Evolutionary conservation across 2,797 vertebrate species (phyloP).

Genomic region (Nyctibius grandis): DNA sequence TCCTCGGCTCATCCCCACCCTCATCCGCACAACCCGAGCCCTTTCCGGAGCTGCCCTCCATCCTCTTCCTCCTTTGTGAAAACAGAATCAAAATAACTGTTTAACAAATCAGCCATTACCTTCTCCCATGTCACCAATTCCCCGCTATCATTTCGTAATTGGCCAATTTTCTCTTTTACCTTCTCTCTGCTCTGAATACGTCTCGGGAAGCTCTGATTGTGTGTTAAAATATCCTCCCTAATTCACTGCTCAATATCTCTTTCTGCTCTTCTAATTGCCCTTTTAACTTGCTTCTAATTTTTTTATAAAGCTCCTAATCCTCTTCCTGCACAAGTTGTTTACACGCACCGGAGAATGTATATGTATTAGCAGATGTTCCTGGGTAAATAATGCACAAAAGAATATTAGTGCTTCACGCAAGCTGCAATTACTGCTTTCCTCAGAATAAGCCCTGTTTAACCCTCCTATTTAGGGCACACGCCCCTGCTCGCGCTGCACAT

Average conservation of each 20-base stretch:
- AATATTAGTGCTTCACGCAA: slow-evolving; percentile 26
- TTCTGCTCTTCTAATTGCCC: slow-evolving; percentile 73
- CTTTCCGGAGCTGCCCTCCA: slow-evolving; percentile 26
- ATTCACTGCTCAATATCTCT: slow-evolving; percentile 63
- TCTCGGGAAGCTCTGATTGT: slow-evolving; percentile 70
- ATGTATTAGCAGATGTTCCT: slow-evolving; percentile 70
- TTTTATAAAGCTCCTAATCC: slow-evolving; percentile 55
- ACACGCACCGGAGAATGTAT: slow-evolving; percentile 65
- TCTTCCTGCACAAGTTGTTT: slow-evolving; percentile 64
- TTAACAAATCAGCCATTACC: slow-evolving; percentile 58
- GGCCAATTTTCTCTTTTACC: slow-evolving; percentile 74
- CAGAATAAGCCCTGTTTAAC: slow-evolving; percentile 57
- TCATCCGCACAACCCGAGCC: not conserved
- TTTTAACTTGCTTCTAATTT: slow-evolving; percentile 73
- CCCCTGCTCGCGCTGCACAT: slow-evolving; percentile 9
- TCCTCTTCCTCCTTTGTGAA: slow-evolving; percentile 60
- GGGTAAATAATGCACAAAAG: slow-evolving; percentile 68
- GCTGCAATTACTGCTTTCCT: slow-evolving; percentile 47
- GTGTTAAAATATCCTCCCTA: slow-evolving; percentile 72
- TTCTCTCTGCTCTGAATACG: slow-evolving; percentile 69
- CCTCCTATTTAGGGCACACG: slow-evolving; percentile 14
- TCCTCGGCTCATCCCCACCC: not conserved
- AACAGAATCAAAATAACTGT: slow-evolving; percentile 65
- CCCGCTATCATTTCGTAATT: slow-evolving; percentile 64
- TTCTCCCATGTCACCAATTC: slow-evolving; percentile 65